Evolutionary conservation across 1,140 invertebrate genomes (phyloP).

Genomic region (Mesaphorura yosii): DNA sequence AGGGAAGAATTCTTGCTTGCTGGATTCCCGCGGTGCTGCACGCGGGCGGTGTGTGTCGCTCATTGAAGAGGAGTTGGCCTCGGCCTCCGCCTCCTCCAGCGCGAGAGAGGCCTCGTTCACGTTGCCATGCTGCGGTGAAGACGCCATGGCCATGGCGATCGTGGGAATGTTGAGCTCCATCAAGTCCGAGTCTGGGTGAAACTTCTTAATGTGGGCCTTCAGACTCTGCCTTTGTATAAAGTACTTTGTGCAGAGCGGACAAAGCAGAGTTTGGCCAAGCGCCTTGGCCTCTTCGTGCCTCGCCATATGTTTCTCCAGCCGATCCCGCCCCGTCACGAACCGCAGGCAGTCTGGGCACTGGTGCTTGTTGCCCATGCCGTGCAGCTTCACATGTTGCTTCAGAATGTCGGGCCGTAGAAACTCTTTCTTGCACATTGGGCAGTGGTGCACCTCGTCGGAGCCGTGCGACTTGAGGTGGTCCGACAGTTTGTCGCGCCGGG

Average conservation of each 20-base stretch:
- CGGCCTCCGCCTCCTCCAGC: neutral
- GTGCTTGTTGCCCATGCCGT: conserved; percentile 22
- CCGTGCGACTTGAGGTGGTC: conserved; percentile 20
- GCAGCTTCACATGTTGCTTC: conserved; percentile 22
- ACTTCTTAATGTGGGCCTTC: conserved; percentile 22
- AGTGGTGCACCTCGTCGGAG: conserved; percentile 19
- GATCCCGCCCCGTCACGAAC: conserved; percentile 23
- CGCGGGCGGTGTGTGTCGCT: neutral
- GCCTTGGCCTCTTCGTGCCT: conserved; percentile 24
- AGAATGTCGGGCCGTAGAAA: conserved; percentile 23
- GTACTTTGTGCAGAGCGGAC: conserved; percentile 25
- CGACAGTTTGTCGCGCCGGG: conserved; percentile 17
- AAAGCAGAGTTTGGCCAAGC: conserved; percentile 17
- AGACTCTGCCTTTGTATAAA: conserved; percentile 27
- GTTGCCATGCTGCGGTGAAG: neutral
- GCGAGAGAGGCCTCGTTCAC: neutral
- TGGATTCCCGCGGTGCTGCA: neutral
- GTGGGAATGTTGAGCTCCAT: neutral
- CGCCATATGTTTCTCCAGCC: conserved; percentile 24
- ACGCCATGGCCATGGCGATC: neutral
- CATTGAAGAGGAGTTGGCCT: neutral
- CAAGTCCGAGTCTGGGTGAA: conserved; percentile 14
- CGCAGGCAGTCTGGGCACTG: conserved; percentile 21
- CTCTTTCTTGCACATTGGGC: conserved; percentile 20
- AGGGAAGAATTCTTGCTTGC: neutral